Conservation (phyloP, 2,797 vertebrate species). For the Malacoraja senta region DNA sequence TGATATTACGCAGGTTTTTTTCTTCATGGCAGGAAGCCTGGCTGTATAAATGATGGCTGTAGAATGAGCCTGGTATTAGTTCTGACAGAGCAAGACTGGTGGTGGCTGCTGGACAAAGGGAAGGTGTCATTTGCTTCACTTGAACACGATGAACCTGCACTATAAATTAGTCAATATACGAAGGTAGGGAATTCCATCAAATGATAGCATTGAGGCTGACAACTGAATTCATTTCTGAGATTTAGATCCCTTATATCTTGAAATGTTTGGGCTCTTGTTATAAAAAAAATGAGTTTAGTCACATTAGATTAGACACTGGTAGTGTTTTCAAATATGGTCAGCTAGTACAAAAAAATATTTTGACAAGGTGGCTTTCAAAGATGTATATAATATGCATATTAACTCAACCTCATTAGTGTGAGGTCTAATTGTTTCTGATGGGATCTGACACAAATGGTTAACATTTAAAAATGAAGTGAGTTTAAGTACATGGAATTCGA, state of each 20-base stretch:
- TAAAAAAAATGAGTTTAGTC: slow-evolving; percentile 5
- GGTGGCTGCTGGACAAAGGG: neutral
- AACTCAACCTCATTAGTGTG: neutral
- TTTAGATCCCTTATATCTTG: neutral
- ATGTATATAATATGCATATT: slow-evolving; percentile 2
- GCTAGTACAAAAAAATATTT: neutral
- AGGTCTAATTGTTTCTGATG: neutral
- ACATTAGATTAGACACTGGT: neutral
- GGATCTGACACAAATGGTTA: neutral
- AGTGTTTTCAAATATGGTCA: neutral
- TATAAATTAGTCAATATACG: slow-evolving; percentile 15
- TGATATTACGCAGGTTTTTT: neutral
- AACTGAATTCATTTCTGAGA: slow-evolving; percentile 6
- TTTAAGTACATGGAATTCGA: neutral
- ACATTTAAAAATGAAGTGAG: neutral
- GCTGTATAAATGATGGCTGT: slow-evolving; percentile 16
- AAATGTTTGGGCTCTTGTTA: neutral
- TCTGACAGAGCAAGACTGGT: slow-evolving; percentile 11
- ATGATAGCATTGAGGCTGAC: slow-evolving; percentile 15
- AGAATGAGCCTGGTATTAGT: neutral
- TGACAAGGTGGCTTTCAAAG: neutral
- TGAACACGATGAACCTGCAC: slow-evolving; percentile 1
- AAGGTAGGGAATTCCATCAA: neutral
- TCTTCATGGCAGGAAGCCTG: neutral
- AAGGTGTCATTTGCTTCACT: slow-evolving; percentile 22